Evolutionary conservation across 2,113 vertebrate species (phyloP), one percentile per base, ranked within the genome.

Genomic region (Calypte anna): DNA sequence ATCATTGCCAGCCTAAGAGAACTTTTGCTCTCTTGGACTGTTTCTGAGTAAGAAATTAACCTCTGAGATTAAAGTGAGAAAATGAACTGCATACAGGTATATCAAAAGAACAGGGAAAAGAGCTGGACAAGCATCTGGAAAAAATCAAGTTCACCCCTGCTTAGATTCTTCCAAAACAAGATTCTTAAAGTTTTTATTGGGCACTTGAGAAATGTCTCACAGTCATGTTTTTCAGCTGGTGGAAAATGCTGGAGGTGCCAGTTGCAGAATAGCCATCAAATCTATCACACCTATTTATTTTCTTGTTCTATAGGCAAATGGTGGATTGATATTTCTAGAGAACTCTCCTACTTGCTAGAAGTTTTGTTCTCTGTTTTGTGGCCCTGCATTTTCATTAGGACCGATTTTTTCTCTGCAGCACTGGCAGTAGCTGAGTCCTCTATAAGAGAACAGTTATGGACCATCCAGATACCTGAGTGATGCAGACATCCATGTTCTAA

Each of bases 201-300:
- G 51, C 90, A 96, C 92, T 69, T 88, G 95, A 97, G 93, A 93
- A 96, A 95, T 84, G 40, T 83, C 82, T 91, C 77, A 92, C 69
- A 90, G 28, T 95, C 76, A 92, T 30, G 36, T 91, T 96, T 97
- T 96, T 95, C 91, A 97, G 91, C 95, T 94, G 88, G 69, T 96
- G 95, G 96, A 96, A 96, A 96, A 96, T 94, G 58, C 16, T 93
- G 86, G 48, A 93, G 62, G 74, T 95, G 88, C 61, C 93, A 78
- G 64, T 86, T 95, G 69, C 76, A 96, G 54, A 91, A 78, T 53
- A 88, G 36, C 46, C 85, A 90, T 91, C 79, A 96, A 88, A 88
- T 93, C 69, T 90, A 61, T 95, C 90, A 94, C 93, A 92, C 91
- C 50, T 96, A 96, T 76, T 93, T 94, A 86, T 88, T 95, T 95